Percentiles rank a stretch among this genome's conserved stretches.
Conservation (phyloP, 2,888 invertebrate genomes). For the Baccha elongata region DNA sequence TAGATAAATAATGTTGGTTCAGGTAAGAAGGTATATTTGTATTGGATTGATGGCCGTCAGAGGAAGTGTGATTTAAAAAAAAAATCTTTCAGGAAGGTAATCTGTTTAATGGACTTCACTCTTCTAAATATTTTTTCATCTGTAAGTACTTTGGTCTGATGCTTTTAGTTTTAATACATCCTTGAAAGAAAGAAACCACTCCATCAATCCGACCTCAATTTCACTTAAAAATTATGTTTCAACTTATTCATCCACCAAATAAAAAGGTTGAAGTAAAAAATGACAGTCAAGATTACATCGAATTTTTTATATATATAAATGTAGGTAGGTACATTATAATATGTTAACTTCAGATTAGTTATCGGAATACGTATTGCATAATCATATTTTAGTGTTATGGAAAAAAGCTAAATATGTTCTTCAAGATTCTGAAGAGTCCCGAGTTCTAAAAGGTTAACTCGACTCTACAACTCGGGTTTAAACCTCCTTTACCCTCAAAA, state of each 20-base stretch:
- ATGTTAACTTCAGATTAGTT: too few species aligned
- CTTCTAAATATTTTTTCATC: slow-evolving; percentile 17
- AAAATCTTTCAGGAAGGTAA: slow-evolving; percentile 73
- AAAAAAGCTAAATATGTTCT: too few species aligned
- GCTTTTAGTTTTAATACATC: slow-evolving; percentile 25
- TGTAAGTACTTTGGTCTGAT: slow-evolving; percentile 59
- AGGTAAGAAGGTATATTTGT: not conserved
- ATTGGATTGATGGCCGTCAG: not conserved
- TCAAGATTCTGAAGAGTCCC: too few species aligned
- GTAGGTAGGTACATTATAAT: too few species aligned
- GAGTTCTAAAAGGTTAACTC: too few species aligned
- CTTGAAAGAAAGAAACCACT: not conserved
- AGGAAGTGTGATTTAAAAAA: slow-evolving; percentile 60
- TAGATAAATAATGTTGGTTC: not conserved
- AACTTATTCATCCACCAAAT: not conserved
- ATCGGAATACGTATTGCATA: too few species aligned
- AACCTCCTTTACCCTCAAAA: too few species aligned
- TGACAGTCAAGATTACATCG: too few species aligned
- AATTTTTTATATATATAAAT: too few species aligned
- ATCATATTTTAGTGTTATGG: too few species aligned
- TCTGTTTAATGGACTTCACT: slow-evolving; percentile 71
- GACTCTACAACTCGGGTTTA: too few species aligned
- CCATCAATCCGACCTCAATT: not conserved
- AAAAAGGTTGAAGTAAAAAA: slow-evolving; percentile 16
- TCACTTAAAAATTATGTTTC: slow-evolving; percentile 44